Conservation (phyloP, 2,888 invertebrate genomes). For the Ophonus ardosiacus region DNA sequence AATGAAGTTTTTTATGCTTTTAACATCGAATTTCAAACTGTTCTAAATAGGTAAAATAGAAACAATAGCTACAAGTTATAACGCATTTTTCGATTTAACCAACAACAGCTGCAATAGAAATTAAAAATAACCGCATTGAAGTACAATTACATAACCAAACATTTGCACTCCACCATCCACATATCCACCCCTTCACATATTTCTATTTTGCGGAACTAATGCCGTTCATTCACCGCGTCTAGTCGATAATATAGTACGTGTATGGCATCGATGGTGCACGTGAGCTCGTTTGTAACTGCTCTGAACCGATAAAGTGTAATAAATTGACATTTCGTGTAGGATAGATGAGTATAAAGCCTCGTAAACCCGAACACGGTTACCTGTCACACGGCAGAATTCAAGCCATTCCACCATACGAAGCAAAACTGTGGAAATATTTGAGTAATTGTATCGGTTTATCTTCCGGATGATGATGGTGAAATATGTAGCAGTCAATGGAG, state of each 20-base stretch:
- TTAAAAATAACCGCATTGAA: too few relatives aligned
- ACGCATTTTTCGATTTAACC: too few relatives aligned
- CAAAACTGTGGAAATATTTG: constrained; percentile 27
- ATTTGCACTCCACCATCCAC: neutral
- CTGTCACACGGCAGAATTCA: neutral
- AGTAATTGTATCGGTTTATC: constrained; percentile 15
- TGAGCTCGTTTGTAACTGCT: constrained; percentile 35
- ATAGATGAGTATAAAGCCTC: constrained; percentile 28
- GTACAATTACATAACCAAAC: neutral
- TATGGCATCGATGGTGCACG: constrained; percentile 25
- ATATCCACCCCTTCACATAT: neutral
- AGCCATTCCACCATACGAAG: neutral
- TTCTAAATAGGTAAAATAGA: too few relatives aligned
- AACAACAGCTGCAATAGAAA: too few relatives aligned
- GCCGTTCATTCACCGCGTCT: neutral
- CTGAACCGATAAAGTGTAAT: constrained; percentile 33
- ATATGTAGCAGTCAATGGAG: neutral
- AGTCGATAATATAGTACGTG: neutral
- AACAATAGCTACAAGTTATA: too few relatives aligned
- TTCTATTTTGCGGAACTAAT: neutral
- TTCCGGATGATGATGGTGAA: neutral
- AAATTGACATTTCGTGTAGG: constrained; percentile 34
- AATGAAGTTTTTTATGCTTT: too few relatives aligned
- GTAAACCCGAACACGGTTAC: constrained; percentile 4
- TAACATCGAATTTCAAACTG: too few relatives aligned